A percentile compares a stretch with the other conserved stretches of the same genome.
Evolutionary conservation across 1,140 invertebrate species (phyloP).

Genomic region (Steinernema khuongi): DNA sequence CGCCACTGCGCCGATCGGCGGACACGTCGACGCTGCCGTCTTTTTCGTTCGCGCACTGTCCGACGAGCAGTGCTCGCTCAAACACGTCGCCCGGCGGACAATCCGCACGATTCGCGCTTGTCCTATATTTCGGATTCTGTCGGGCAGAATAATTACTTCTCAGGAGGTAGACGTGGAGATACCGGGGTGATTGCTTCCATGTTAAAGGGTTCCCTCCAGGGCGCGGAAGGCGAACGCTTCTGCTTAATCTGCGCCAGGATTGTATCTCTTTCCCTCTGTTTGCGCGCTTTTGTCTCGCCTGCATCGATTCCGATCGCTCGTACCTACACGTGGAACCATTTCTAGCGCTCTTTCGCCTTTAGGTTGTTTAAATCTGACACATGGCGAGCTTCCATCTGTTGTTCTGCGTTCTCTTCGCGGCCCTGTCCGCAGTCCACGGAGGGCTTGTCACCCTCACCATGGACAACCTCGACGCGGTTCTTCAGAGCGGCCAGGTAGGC

Average conservation of each 20-base stretch:
- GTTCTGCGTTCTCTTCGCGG: not conserved
- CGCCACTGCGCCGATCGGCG: not conserved
- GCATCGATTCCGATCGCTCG: too few species aligned
- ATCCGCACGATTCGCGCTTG: slow-evolving; percentile 1
- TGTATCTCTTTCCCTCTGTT: too few species aligned
- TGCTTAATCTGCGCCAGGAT: too few species aligned
- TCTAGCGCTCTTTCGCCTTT: not conserved
- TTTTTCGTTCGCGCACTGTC: not conserved
- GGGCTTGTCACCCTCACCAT: not conserved
- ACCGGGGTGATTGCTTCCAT: too few species aligned
- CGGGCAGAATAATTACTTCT: not conserved
- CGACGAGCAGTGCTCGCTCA: not conserved
- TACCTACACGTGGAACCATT: too few species aligned
- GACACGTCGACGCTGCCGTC: not conserved
- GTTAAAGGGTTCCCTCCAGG: too few species aligned
- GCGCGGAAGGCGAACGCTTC: too few species aligned
- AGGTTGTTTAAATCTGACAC: not conserved
- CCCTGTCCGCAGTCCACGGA: not conserved
- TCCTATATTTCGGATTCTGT: not conserved
- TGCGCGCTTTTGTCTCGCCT: too few species aligned
- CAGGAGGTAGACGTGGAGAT: too few species aligned
- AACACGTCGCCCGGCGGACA: not conserved
- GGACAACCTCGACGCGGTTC: not conserved
- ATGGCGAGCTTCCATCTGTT: not conserved
- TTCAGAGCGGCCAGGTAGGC: not conserved